Conservation (phyloP, 2,888 invertebrate genomes). For the Agrenia bidenticulata region DNA sequence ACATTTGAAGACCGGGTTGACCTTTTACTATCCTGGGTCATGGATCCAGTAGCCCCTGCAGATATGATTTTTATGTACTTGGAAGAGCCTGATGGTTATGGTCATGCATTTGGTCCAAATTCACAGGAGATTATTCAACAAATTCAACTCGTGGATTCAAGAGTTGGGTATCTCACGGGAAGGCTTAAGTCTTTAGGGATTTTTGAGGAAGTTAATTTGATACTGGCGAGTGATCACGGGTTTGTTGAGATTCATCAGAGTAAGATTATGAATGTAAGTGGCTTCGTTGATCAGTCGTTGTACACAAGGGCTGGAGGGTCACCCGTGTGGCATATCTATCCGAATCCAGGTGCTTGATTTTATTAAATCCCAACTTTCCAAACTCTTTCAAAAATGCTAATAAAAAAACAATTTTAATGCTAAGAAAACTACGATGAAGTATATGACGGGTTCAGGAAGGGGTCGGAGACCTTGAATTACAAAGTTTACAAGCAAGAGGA, state of each 20-base stretch:
- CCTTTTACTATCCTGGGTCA: slow-evolving; percentile 63
- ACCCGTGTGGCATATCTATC: too few species aligned
- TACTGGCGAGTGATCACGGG: too few species aligned
- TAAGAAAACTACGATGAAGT: slow-evolving; percentile 56
- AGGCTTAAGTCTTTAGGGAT: too few species aligned
- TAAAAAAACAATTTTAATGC: too few species aligned
- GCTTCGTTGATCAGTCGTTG: too few species aligned
- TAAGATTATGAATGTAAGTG: too few species aligned
- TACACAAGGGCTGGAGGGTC: too few species aligned
- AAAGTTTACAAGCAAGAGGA: slow-evolving; percentile 64
- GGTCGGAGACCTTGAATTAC: slow-evolving; percentile 58
- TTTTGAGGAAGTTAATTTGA: too few species aligned
- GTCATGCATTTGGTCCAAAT: slow-evolving; percentile 64
- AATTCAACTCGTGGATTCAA: slow-evolving; percentile 54
- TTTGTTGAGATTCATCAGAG: too few species aligned
- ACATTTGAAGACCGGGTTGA: slow-evolving; percentile 61
- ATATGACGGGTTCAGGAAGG: slow-evolving; percentile 58
- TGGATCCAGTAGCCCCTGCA: slow-evolving; percentile 62
- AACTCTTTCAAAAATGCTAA: too few species aligned
- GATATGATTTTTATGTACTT: slow-evolving; percentile 70
- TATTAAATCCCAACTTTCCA: too few species aligned
- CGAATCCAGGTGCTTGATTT: too few species aligned
- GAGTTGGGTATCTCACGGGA: slow-evolving; percentile 63
- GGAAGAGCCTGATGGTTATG: slow-evolving; percentile 67
- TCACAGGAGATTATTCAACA: slow-evolving; percentile 54